Evolutionary conservation across 2,113 vertebrate genomes (phyloP).

Genomic region (Mixornis gularis): DNA sequence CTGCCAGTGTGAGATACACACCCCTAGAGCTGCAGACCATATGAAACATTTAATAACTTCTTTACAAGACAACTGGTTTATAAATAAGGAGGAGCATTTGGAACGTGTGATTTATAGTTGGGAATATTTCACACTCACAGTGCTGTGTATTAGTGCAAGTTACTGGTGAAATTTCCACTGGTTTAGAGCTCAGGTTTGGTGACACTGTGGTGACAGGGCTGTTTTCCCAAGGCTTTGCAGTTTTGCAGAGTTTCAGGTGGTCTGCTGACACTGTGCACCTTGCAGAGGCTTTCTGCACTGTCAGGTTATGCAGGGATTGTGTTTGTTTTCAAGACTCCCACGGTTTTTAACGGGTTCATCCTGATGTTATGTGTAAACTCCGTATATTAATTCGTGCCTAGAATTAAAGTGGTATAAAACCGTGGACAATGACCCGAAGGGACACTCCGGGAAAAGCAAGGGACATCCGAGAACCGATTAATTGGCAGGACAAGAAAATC

Average conservation of each 20-base stretch:
- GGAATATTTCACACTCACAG: not conserved
- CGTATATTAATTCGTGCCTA: no score
- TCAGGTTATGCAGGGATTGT: not conserved
- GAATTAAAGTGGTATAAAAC: no score
- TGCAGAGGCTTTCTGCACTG: not conserved
- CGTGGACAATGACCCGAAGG: no score
- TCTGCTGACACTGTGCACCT: not conserved
- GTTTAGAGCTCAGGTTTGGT: not conserved
- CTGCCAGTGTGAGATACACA: not conserved
- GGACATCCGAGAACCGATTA: no score
- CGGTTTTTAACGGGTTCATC: not conserved
- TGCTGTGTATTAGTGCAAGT: not conserved
- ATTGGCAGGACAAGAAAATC: no score
- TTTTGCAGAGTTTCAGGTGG: not conserved
- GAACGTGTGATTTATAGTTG: not conserved
- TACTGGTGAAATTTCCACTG: not conserved
- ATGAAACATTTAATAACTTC: not conserved
- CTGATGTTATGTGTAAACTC: not conserved
- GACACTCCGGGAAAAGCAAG: no score
- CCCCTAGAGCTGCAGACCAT: not conserved
- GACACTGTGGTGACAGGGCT: not conserved
- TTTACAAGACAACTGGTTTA: not conserved
- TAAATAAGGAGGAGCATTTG: not conserved
- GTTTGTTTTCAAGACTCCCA: not conserved
- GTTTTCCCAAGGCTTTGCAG: not conserved